Evolutionary conservation across 1,140 invertebrate genomes (phyloP).

Genomic region (Lethrus apterus): DNA sequence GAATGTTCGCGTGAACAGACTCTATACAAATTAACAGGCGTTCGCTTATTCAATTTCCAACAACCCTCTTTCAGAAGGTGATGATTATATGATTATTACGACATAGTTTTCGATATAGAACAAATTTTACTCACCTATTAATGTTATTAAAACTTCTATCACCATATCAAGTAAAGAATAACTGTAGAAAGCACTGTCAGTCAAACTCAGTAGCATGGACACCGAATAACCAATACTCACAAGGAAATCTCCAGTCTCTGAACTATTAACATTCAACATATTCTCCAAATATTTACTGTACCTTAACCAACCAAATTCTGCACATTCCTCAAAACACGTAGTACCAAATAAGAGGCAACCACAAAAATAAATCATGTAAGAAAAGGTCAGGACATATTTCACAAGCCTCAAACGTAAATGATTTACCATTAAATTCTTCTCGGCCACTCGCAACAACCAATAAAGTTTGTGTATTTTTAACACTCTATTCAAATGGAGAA

Average conservation of each 20-base stretch:
- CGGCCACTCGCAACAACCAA: neutral
- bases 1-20: too few relatives aligned
- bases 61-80: too few relatives aligned
- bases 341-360: constrained; percentile 1
- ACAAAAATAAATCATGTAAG: neutral
- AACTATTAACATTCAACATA: neutral
- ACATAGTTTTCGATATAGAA: too few relatives aligned
- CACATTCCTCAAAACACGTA: constrained; percentile 1
- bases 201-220: neutral
- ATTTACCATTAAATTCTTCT: neutral
- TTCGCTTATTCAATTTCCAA: too few relatives aligned
- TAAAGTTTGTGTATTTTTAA: constrained; percentile 2
- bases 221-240: constrained; percentile 1
- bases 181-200: neutral
- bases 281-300: neutral
- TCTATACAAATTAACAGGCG: too few relatives aligned
- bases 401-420: neutral
- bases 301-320: neutral
- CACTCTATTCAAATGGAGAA: constrained; percentile 4
- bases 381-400: neutral
- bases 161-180: constrained; percentile 2
- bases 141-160: neutral
- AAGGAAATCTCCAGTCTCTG: neutral
- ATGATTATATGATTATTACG: too few relatives aligned
- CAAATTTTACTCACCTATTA: constrained; percentile 4